phyloP scores from a whole-genome alignment of 2,797 vertebrate genomes.

The Hippoglossus hippoglossus region DNA sequence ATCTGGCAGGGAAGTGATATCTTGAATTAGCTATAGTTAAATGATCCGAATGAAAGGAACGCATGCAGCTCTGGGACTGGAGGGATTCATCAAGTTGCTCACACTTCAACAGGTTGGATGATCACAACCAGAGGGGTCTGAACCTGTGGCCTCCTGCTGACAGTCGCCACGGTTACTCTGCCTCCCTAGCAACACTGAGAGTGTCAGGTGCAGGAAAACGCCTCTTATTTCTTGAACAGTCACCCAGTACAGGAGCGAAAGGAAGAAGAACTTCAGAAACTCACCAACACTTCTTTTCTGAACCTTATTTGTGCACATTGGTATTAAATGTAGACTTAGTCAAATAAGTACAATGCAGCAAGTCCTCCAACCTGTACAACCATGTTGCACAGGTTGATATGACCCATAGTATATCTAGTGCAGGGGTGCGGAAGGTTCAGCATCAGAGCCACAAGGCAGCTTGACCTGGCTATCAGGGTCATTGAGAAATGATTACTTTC shows the following conservation, averaged over 20 bases:
- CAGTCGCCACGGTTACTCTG: constrained; percentile 44
- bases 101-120: constrained; percentile 33
- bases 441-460: neutral
- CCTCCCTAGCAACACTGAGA: constrained; percentile 26
- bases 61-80: neutral
- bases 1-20: neutral
- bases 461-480: neutral
- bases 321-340: neutral
- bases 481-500: neutral
- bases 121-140: constrained; percentile 6
- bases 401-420: neutral
- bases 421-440: too few species aligned
- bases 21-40: constrained; percentile 5
- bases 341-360: neutral
- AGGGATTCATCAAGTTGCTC: constrained; percentile 26
- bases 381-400: neutral
- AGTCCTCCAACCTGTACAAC: neutral
- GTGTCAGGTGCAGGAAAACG: neutral
- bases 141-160: constrained; percentile 34
- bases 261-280: neutral
- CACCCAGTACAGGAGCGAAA: too few species aligned
- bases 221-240: neutral
- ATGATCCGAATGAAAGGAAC: constrained; percentile 3
- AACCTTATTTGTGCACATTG: neutral
- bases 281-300: neutral